These are phyloP conservation scores for Eupithecia insigniata DNA, from an alignment of 2,888 invertebrate species.

Conservation along the genomic window DNA sequence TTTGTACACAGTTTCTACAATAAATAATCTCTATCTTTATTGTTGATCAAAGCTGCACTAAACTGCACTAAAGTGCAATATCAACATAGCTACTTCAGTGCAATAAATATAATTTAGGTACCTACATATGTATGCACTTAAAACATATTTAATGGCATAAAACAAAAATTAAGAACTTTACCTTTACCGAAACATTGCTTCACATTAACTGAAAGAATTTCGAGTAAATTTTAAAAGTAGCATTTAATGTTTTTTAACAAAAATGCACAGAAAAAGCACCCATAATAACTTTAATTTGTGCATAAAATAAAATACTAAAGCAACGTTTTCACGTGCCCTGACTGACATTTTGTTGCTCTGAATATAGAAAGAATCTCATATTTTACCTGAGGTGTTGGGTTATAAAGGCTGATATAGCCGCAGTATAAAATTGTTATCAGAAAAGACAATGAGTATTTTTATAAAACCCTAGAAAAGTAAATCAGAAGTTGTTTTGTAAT, in stretches of 20 bases:
- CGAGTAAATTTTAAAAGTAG: neutral
- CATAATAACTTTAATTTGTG: conserved; percentile 19
- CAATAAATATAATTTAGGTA: too few relatives aligned
- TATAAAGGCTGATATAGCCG: conserved; percentile 31
- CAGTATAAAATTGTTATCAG: neutral
- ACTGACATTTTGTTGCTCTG: conserved; percentile 32
- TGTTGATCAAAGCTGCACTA: too few relatives aligned
- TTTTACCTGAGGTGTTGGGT: conserved; percentile 37
- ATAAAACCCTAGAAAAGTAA: neutral
- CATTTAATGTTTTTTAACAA: conserved; percentile 20
- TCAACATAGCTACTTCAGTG: too few relatives aligned
- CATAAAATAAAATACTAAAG: conserved; percentile 30
- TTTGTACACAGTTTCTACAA: too few relatives aligned
- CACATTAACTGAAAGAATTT: neutral
- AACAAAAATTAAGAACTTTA: neutral
- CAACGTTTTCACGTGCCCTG: conserved; percentile 31
- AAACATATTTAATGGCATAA: neutral
- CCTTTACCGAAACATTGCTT: neutral
- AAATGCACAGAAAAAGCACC: conserved; percentile 25
- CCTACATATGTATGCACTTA: too few relatives aligned
- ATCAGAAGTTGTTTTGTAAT: neutral
- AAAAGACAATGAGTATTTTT: neutral
- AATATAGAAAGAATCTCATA: conserved; percentile 29
- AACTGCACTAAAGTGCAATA: too few relatives aligned
- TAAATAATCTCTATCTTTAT: too few relatives aligned